Evolutionary conservation across 2,888 invertebrate genomes (phyloP), one percentile per base, ranked within the genome.

Genomic region (Gandaritis pyraliata): DNA sequence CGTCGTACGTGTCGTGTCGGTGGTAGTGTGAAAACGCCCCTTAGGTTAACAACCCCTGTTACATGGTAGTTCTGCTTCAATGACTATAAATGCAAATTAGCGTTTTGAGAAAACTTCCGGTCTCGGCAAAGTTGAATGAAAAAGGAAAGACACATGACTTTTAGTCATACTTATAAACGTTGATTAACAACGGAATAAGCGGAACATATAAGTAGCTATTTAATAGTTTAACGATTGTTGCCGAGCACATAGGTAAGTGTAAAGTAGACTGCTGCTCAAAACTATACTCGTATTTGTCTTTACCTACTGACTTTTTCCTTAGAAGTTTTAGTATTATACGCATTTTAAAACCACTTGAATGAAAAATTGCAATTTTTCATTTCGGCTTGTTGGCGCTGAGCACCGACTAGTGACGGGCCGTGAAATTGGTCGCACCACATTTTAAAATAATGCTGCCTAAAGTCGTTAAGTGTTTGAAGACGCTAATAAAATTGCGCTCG

Each of bases 1-100:
- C n/a, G n/a, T n/a, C n/a, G 33, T 33, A 33, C 4, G 10, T 33
- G 1, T 33, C 33, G 33, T 33, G 33, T 33, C 33, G 10, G 1
- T 33, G 8, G 8, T 8, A 33, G 10, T 33, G 33, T 33, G 8
- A 33, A 23, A 33, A 11, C 10, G 33, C 33, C 1, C 10, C 10
- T 85, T 81, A 78, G 91, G 90, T 90, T 89, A 88, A 89, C 82
- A 82, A 90, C 90, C 90, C 86, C 86, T 80, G 86, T 86, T 83
- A 81, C 82, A 83, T 82, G 70, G 72, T 77, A 82, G 82, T 82
- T 77, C 82, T 78, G 83, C 76, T 82, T 57, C 54, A 60, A 49
- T 63, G 58, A 62, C 58, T 58, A 41, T 80, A 81, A 52, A 60
- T 81, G 80, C 80, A 81, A 83, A 83, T 53, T 16, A 41, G 29